These are phyloP conservation scores for Enteromius radiatus DNA, from an alignment of 2,797 vertebrate species.

Conservation along the genomic window DNA sequence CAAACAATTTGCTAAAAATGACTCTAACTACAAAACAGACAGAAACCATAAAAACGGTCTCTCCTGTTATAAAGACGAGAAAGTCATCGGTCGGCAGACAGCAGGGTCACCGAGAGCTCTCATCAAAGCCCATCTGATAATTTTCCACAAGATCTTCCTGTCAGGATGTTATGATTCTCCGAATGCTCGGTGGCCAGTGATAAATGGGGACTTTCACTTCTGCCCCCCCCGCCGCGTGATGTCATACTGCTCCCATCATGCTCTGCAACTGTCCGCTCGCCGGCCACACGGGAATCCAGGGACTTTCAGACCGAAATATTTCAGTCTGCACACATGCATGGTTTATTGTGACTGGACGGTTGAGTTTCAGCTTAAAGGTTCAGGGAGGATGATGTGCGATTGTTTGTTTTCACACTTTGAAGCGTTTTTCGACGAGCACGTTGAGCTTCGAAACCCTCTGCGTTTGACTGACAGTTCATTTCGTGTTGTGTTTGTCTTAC, in stretches of 20 bases:
- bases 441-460: neutral
- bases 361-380: neutral
- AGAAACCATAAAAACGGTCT: conserved; percentile 60
- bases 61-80: neutral
- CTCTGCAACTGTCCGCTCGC: neutral
- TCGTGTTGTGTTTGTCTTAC: conserved; percentile 6
- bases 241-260: conserved; percentile 78
- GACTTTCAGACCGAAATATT: conserved; percentile 21
- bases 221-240: conserved; percentile 79
- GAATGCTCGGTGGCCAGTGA: conserved; percentile 89
- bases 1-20: too few relatives aligned
- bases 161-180: conserved; percentile 99
- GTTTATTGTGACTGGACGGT: conserved; percentile 11
- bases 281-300: neutral
- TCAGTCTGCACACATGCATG: neutral
- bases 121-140: conserved; percentile 94
- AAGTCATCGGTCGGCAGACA: neutral
- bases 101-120: conserved; percentile 63
- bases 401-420: neutral
- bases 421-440: neutral
- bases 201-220: conserved; percentile 82
- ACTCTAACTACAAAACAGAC: too few relatives aligned
- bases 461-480: conserved; percentile 11
- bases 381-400: neutral
- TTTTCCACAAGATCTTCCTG: conserved; percentile 98